Base-by-base conservation (phyloP, 2,888 invertebrate species). In the Catocala fraxini region DNA sequence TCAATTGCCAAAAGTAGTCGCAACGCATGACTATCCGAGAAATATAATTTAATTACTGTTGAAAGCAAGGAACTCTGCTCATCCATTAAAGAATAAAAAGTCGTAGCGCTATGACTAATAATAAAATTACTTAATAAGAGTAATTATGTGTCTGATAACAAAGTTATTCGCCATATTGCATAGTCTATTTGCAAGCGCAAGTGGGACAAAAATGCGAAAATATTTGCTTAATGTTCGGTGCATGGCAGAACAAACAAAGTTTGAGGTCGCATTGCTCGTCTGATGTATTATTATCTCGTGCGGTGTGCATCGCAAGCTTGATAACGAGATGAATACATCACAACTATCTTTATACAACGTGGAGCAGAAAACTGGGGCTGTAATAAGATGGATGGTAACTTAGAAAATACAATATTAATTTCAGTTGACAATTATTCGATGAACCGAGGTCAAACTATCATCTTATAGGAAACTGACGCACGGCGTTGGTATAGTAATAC, bases 211-310 rank as follows among this genome's bases (percentile, higher is more conserved):
- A 75, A 70, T 73, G 70, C 70, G 65, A 79, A 75, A 77, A 79
- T 76, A 75, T 78, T 78, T 76, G 75, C 68, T 53, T 56, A 59
- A 25, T 58, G 70, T 56, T 77, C 68, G 71, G 69, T 76, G 79
- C 77, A 77, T 73, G 70, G 55, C 51, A 68, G 46, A 63, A 52
- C 64, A 68, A 75, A 78, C 77, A 78, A 6, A n/a, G 49, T 70
- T 67, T 70, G 69, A 72, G 82, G 84, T 78, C 81, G 63, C 79
- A 80, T 79, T 68, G 65, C 62, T 68, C 59, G 62, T 63, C 58
- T 79, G 70, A 70, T 72, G 60, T 67, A 59, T 65, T 63, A 65
- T 67, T 72, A 66, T 72, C 68, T 64, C 53, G 55, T 42, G 63
- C 56, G 55, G 49, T 70, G 65, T 77, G 69, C 54, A 54, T 42